Evolutionary conservation across 2,797 vertebrate genomes (phyloP), one percentile per base, ranked within the genome.

Genomic region (Amazona ochrocephala): DNA sequence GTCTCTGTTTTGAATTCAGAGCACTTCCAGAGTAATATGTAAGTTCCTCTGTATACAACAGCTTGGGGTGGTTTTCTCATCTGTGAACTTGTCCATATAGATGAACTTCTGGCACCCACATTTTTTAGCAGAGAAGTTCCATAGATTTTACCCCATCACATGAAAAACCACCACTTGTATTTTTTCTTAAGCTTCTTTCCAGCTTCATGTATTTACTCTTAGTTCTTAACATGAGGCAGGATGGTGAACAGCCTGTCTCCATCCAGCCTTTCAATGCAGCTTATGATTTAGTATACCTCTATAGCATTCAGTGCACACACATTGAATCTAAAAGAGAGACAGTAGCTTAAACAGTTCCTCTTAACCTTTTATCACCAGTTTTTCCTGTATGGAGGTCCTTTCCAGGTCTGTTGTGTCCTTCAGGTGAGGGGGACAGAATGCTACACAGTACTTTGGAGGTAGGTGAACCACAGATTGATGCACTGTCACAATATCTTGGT

Each of bases 401-500:
- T 23, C 50, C 44, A 21, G n/a, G 8, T 16, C 9, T 14, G 10
- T 44, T 77, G 8, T 19, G 9, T 58, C 34, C 32, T 62, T 84
- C 50, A 26, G 29, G 9, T 2, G 56, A 51, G 24, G 13, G 26
- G 15, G 11, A 39, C 37, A 41, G 32, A 70, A 58, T 24, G 9
- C 44, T 53, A 17, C n/a, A 9, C 10, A 13, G 22, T 27, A 53
- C 66, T 53, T 42, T 0, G 1, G 30, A 29, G 30, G 32, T 47
- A 74, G n/a, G 22, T 42, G 41, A 76, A 51, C 64, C 48, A 34
- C 34, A 62, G 10, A 10, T 58, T 53, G 30, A 17, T 7, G 26
- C 0, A 0, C 10, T 15, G 3, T 29, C 13, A 2, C 47, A 41
- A 34, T 0, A 0, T 23, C 37, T 62, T 56, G 11, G 9, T 86